Evolutionary conservation across 2,797 vertebrate species (phyloP).

Genomic region (Amniataba percoides): DNA sequence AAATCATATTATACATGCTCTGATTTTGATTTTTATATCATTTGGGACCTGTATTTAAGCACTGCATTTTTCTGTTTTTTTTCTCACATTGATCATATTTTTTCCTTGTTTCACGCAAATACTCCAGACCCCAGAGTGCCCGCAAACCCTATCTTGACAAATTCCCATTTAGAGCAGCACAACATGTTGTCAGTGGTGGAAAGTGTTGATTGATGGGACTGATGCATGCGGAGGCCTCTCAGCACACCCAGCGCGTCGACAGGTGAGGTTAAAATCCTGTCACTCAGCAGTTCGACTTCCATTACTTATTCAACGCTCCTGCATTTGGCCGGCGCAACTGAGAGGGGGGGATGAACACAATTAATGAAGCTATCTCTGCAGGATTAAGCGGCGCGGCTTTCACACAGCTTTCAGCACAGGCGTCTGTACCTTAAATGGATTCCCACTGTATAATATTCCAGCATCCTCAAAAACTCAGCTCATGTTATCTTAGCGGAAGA

Average conservation of each 20-base stretch:
- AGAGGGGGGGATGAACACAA: slow-evolving; percentile 62
- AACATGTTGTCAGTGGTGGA: slow-evolving; percentile 34
- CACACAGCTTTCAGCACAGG: slow-evolving; percentile 48
- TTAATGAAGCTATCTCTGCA: slow-evolving; percentile 78
- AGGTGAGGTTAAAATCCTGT: slow-evolving; percentile 71
- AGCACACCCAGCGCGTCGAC: slow-evolving; percentile 47
- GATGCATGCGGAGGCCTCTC: slow-evolving; percentile 46
- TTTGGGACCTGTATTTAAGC: no score
- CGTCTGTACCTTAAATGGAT: slow-evolving; percentile 64
- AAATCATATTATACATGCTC: slow-evolving; percentile 36
- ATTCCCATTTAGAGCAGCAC: slow-evolving; percentile 42
- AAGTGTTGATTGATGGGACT: slow-evolving; percentile 66
- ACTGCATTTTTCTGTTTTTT: neutral
- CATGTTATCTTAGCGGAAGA: slow-evolving; percentile 69
- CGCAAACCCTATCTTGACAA: slow-evolving; percentile 40
- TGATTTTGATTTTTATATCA: slow-evolving; percentile 5
- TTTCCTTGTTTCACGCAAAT: slow-evolving; percentile 21
- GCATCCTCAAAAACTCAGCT: slow-evolving; percentile 60
- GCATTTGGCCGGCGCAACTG: slow-evolving; percentile 48
- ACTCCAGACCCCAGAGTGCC: slow-evolving; percentile 19
- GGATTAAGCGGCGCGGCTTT: slow-evolving; percentile 71
- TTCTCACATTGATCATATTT: slow-evolving; percentile 6
- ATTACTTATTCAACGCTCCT: slow-evolving; percentile 64
- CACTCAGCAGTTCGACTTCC: slow-evolving; percentile 67
- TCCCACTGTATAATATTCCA: slow-evolving; percentile 67